Evolutionary conservation across 1,140 invertebrate species (phyloP).

Genomic region (Neuroterus valhalla): DNA sequence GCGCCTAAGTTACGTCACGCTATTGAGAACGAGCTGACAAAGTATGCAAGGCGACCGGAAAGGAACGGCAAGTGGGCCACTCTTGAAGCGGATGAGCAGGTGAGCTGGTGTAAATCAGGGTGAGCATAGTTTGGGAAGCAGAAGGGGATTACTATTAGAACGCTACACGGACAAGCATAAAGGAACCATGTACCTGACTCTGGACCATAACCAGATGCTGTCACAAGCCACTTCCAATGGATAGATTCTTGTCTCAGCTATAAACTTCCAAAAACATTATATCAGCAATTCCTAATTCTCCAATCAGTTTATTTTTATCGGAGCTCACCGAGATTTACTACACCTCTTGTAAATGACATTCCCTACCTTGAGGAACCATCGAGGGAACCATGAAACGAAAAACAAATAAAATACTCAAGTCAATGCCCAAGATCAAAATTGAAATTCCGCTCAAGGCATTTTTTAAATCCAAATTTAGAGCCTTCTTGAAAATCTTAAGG

Average conservation of each 20-base stretch:
- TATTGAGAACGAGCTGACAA: slow-evolving; percentile 15
- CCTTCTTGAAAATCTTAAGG: neutral
- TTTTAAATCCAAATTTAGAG: neutral
- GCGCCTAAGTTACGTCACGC: slow-evolving; percentile 24
- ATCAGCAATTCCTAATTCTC: neutral
- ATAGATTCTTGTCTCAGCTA: slow-evolving; percentile 33
- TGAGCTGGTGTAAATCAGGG: slow-evolving; percentile 64
- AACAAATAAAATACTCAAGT: too few species aligned
- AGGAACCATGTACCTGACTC: slow-evolving; percentile 33
- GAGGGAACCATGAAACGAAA: too few species aligned
- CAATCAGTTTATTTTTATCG: too few species aligned
- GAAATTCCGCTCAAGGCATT: too few species aligned
- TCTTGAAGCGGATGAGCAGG: slow-evolving; percentile 65
- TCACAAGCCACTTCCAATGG: slow-evolving; percentile 46
- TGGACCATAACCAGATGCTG: slow-evolving; percentile 59
- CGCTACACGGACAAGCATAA: slow-evolving; percentile 11
- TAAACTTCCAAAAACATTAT: slow-evolving; percentile 13
- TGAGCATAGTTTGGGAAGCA: slow-evolving; percentile 44
- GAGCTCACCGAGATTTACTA: too few species aligned
- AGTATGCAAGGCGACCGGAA: slow-evolving; percentile 48
- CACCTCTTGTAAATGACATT: too few species aligned
- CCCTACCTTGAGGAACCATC: too few species aligned
- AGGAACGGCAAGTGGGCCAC: slow-evolving; percentile 60
- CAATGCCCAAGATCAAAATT: too few species aligned
- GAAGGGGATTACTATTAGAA: slow-evolving; percentile 31